Conservation (phyloP, 1,140 invertebrate species). For the Drosophila santomea region DNA sequence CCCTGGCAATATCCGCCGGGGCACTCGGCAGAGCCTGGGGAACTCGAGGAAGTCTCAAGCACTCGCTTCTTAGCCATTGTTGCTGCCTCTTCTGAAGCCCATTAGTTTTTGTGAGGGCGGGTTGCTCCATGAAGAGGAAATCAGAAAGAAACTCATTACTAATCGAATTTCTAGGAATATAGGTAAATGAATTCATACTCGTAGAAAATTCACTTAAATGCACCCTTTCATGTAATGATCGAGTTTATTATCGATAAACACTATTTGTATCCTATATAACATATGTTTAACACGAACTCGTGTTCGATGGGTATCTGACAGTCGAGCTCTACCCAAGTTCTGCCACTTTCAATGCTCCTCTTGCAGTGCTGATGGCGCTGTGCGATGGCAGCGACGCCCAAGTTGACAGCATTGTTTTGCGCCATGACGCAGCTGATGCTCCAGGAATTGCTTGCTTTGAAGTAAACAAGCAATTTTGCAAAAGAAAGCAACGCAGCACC, state of each 20-base stretch:
- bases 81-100: slow-evolving; percentile 11
- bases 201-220: too few species aligned
- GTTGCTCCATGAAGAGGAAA: too few species aligned
- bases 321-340: neutral
- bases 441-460: slow-evolving; percentile 77
- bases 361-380: slow-evolving; percentile 26
- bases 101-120: too few species aligned
- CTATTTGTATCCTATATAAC: too few species aligned
- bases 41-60: slow-evolving; percentile 59
- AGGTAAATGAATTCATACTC: neutral
- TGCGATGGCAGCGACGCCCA: slow-evolving; percentile 52
- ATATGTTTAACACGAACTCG: too few species aligned
- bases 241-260: too few species aligned
- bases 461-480: slow-evolving; percentile 80
- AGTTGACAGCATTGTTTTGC: slow-evolving; percentile 79
- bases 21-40: slow-evolving; percentile 43
- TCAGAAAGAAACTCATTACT: too few species aligned
- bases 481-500: slow-evolving; percentile 45
- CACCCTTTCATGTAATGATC: too few species aligned
- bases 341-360: slow-evolving; percentile 14
- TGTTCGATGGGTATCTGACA: neutral
- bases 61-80: slow-evolving; percentile 36
- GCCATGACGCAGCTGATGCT: slow-evolving; percentile 76
- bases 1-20: slow-evolving; percentile 73
- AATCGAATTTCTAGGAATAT: neutral